phyloP scores from a whole-genome alignment of 2,888 invertebrate genomes.

The Lomographa bimaculata region DNA sequence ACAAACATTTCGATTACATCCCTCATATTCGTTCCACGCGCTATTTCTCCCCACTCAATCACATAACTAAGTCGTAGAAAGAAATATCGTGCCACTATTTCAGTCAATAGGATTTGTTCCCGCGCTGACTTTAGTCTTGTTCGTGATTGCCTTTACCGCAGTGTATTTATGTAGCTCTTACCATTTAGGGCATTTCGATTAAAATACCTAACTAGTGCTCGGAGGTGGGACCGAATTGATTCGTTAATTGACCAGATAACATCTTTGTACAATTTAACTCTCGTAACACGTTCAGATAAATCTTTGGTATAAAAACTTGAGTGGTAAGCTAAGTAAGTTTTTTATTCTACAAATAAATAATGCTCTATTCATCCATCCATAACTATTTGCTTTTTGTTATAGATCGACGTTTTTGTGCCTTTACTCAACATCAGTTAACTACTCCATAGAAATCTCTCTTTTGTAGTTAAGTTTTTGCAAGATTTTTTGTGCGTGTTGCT shows the following conservation, averaged over 20 bases:
- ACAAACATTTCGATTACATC: slow-evolving; percentile 77
- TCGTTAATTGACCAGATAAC: slow-evolving; percentile 15
- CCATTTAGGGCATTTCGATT: slow-evolving; percentile 15
- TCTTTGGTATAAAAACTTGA: slow-evolving; percentile 10
- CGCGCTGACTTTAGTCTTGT: slow-evolving; percentile 13
- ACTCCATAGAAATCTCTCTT: slow-evolving; percentile 40
- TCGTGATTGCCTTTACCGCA: slow-evolving; percentile 17
- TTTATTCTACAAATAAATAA: slow-evolving; percentile 13
- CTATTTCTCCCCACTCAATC: slow-evolving; percentile 61
- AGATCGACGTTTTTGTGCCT: slow-evolving; percentile 29
- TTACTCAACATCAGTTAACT: slow-evolving; percentile 37
- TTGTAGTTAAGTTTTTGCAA: slow-evolving; percentile 44
- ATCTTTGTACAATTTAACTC: slow-evolving; percentile 9
- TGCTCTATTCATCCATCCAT: slow-evolving; percentile 13
- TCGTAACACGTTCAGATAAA: slow-evolving; percentile 10
- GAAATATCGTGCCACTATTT: slow-evolving; percentile 28
- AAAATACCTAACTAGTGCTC: slow-evolving; percentile 11
- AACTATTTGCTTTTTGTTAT: slow-evolving; percentile 19
- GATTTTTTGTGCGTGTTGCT: slow-evolving; percentile 42
- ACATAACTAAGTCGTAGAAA: slow-evolving; percentile 35
- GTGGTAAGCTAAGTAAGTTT: slow-evolving; percentile 4
- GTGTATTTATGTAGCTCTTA: slow-evolving; percentile 9
- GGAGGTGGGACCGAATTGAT: slow-evolving; percentile 13
- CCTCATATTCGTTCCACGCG: slow-evolving; percentile 70
- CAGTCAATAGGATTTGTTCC: slow-evolving; percentile 21